A percentile compares a stretch with the other conserved stretches of the same genome.
Evolutionary conservation across 2,797 vertebrate species (phyloP).

Genomic region (Enoplosus armatus): DNA sequence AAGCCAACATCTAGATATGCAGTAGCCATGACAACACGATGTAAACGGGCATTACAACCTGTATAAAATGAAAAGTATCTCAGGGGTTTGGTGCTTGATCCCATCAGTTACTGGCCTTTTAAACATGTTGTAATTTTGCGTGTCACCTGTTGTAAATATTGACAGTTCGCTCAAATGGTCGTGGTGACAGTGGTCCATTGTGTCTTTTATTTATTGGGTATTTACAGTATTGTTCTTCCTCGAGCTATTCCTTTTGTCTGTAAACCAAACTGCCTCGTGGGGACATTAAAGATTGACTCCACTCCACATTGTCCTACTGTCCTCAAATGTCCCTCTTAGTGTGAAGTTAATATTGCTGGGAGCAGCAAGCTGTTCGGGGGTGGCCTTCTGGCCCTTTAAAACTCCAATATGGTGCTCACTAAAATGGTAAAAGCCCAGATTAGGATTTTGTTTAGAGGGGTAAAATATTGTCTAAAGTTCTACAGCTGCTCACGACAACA

Average conservation of each 20-base stretch:
- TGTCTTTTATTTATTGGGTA: constrained; percentile 23
- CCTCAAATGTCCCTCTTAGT: constrained; percentile 32
- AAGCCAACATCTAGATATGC: neutral
- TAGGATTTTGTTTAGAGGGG: constrained; percentile 7
- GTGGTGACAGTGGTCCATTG: neutral
- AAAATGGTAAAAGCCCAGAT: constrained; percentile 26
- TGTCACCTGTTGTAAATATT: constrained; percentile 25
- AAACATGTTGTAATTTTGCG: constrained; percentile 18
- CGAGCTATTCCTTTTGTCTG: constrained; percentile 16
- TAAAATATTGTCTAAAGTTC: neutral
- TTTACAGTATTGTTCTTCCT: constrained; percentile 16
- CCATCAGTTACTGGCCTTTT: constrained; percentile 4
- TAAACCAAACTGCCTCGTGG: constrained; percentile 26
- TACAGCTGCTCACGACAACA: constrained; percentile 1
- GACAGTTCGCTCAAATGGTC: neutral
- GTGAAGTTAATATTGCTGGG: constrained; percentile 40
- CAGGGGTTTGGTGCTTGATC: neutral
- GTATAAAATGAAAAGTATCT: neutral
- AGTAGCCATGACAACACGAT: neutral
- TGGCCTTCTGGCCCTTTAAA: constrained; percentile 23
- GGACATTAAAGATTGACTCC: constrained; percentile 49
- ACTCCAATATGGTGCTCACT: constrained; percentile 29
- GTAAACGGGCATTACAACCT: neutral
- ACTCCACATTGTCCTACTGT: constrained; percentile 26
- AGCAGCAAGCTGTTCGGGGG: constrained; percentile 67